Base-by-base conservation (phyloP, 2,113 vertebrate species). In the Anarrhichthys ocellatus region DNA sequence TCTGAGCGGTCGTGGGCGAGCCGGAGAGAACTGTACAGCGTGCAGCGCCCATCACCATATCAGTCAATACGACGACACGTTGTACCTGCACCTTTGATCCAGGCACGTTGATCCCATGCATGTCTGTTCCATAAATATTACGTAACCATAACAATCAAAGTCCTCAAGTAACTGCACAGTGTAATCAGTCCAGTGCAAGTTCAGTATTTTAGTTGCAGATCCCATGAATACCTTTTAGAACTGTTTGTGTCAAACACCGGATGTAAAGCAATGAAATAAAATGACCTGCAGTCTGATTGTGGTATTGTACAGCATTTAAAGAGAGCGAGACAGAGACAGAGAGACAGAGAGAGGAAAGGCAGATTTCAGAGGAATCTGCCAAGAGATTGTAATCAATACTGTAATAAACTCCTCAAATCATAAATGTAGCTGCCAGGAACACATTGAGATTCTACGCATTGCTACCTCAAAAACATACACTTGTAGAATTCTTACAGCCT, bases 61-160 rank as follows among this genome's bases (percentile, higher is more conserved):
- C 78, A 56, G 62, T 36, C 29, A 1, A 64, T 46, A 44, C 10
- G 15, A 15, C 5, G 0, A 24, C 76, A 78, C 27, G 0, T 9
- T 81, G 71, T 50, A 67, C 86, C 61, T 74, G 73, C 74, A 92
- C 91, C 90, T 92, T 88, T 85, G 88, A 82, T 77, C 88, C 3
- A 48, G 54, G 36, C 11, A 24, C 27, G 22, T 0, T 27, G 58
- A 54, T 38, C 27, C 17, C 17, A 44, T 32, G 34, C 80, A 22
- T 4, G 24, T 40, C 66, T 34, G 59, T 2, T 42, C 75, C 78
- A 88, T 88, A 84, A 86, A 86, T 20, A 44, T 88, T 84, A 69
- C 36, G 52, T n/a, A 80, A 84, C 42, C 22, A 48, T 20, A 7
- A 52, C 17, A 44, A 76, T 18, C 46, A 40, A 32, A 81, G 73